Conservation (phyloP, 2,113 vertebrate genomes). For the Mustela nigripes region DNA sequence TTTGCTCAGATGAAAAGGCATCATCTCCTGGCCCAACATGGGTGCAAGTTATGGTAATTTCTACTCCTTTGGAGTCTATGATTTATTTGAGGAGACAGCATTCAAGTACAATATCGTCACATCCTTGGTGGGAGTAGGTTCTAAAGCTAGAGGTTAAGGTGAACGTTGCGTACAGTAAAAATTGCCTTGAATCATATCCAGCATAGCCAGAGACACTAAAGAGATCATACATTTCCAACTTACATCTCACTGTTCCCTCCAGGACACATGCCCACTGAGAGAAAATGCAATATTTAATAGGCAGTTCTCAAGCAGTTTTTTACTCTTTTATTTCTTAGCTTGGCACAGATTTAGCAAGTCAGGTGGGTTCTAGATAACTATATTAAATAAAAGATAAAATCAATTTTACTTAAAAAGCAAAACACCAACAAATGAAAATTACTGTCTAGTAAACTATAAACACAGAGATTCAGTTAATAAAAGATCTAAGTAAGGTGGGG, state of each 20-base stretch:
- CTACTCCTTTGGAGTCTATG: neutral
- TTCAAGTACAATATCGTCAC: neutral
- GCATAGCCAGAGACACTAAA: neutral
- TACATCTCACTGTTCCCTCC: neutral
- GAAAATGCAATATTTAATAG: neutral
- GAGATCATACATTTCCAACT: neutral
- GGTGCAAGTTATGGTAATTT: neutral
- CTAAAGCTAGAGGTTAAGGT: neutral
- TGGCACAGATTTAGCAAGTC: conserved; percentile 2
- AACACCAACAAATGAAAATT: conserved; percentile 3
- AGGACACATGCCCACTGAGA: neutral
- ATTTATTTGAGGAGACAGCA: neutral
- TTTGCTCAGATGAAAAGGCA: neutral
- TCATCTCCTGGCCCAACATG: neutral
- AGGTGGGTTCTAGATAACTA: neutral
- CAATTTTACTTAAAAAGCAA: conserved; percentile 8
- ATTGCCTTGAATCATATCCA: neutral
- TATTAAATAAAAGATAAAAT: conserved; percentile 11
- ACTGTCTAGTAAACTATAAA: neutral
- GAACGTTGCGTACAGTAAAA: neutral
- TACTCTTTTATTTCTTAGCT: neutral
- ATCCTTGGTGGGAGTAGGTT: neutral
- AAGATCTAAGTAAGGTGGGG: neutral
- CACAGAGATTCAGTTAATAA: neutral
- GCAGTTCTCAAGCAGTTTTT: neutral